phyloP scores from a whole-genome alignment of 1,140 invertebrate genomes.

The Tetragonula clypearis region DNA sequence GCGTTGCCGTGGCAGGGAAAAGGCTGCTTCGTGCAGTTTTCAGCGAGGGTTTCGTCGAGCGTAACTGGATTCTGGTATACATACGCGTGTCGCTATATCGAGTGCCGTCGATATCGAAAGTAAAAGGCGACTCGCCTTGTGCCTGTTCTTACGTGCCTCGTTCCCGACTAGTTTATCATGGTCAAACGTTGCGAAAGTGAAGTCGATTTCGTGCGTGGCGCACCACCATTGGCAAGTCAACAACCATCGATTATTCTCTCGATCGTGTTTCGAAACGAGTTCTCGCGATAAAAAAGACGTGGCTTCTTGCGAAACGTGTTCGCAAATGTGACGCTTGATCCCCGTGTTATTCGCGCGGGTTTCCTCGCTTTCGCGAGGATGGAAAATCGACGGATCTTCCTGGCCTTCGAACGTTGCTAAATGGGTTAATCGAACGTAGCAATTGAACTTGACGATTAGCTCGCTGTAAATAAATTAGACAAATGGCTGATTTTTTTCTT shows the following conservation, averaged over 20 bases:
- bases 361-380: background rate
- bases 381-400: background rate
- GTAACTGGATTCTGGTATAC: conserved; percentile 57
- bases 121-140: conserved; percentile 79
- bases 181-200: conserved; percentile 73
- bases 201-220: conserved; percentile 43
- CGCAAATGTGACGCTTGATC: background rate
- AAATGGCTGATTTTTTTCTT: too few species aligned
- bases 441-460: too few species aligned
- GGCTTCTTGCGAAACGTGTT: background rate
- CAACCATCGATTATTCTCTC: background rate
- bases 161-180: conserved; percentile 58
- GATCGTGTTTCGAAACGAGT: conserved; percentile 17
- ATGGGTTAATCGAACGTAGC: background rate
- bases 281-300: background rate
- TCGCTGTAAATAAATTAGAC: background rate
- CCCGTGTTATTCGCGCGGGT: background rate
- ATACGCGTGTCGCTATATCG: conserved; percentile 31
- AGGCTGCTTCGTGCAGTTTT: conserved; percentile 19
- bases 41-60: conserved; percentile 20
- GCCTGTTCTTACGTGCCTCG: conserved; percentile 67
- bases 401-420: background rate
- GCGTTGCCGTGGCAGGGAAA: conserved; percentile 10
- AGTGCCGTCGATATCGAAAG: conserved; percentile 71
- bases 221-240: conserved; percentile 6